Evolutionary conservation across 1,140 invertebrate species (phyloP), one percentile per base, ranked within the genome.

Genomic region (Pseudomyrmex pallidus): DNA sequence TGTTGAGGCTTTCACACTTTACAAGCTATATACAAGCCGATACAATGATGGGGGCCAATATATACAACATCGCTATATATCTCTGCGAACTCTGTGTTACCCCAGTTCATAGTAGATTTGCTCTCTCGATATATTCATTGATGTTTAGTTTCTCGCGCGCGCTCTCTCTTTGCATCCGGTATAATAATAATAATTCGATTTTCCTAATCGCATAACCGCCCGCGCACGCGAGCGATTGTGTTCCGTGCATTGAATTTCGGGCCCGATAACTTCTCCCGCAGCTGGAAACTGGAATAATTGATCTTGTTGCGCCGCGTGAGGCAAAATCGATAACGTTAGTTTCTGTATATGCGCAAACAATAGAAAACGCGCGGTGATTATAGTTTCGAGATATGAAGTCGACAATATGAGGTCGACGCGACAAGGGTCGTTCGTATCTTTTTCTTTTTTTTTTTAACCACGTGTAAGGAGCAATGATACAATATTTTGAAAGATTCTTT

Each of bases 111-210:
- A 25, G 17, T 35, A n/a, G 76, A 78, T 78, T 78, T 48, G 15
- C 20, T 57, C 76, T 64, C 52, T n/a, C 64, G 54, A 68, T 46
- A 68, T 46, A 66, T 35, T 78, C 13, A 8, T 68, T 35, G 74
- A 59, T 52, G 76, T 78, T 80, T 80, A 70, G 44, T 50, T 57
- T 70, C 63, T 56, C 48, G 25, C 50, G 13, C 50, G 25, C n/a
- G 25, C 20, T 0, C 20, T 15, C 74, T 76, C 74, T 80, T 50
- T 59, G 64, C 52, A 48, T 22, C 64, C 76, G 76, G 76, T 70
- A 35, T 35, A 72, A 80, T 80, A 72, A 80, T 80, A 72, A 80
- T 80, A 72, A 80, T 80, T 70, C 66, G 66, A 80, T 80, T 80
- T 35, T 20, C 20, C 54, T 59, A 80, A 80, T 80, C 66, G 54